Conservation (phyloP, 1,140 invertebrate genomes). For the Bombus confusus region DNA sequence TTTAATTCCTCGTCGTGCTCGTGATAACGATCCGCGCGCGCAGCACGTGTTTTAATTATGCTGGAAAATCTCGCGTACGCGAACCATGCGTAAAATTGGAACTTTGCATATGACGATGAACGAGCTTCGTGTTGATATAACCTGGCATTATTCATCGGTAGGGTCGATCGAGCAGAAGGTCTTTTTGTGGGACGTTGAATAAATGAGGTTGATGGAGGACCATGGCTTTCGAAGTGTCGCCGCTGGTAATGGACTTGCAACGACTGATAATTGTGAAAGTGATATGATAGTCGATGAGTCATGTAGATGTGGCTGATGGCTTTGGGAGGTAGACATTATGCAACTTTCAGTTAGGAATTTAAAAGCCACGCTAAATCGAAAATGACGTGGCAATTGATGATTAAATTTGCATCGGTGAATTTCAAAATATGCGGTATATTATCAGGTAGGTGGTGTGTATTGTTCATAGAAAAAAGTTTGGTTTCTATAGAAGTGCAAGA, state of each 20-base stretch:
- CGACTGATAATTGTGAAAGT: not conserved
- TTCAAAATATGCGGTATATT: too few relatives aligned
- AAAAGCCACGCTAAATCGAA: too few relatives aligned
- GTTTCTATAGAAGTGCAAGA: too few relatives aligned
- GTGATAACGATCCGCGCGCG: conserved; percentile 6
- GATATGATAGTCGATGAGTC: not conserved
- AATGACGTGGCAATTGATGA: not conserved
- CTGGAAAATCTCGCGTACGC: not conserved
- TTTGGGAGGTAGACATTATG: not conserved
- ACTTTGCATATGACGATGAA: not conserved
- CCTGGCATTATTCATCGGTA: not conserved
- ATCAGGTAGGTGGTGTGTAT: too few relatives aligned
- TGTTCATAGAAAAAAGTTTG: too few relatives aligned
- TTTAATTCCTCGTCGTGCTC: not conserved
- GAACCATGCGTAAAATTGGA: not conserved
- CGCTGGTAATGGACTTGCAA: not conserved
- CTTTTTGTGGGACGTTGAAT: not conserved
- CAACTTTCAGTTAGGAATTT: not conserved
- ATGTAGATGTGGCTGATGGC: not conserved
- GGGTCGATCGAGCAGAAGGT: not conserved
- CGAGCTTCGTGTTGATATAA: not conserved
- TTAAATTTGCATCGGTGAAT: not conserved
- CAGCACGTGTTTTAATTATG: conserved; percentile 14
- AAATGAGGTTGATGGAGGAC: not conserved
- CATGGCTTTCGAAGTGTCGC: not conserved